Base-by-base conservation (phyloP, 2,888 invertebrate genomes). In the Archaeoteleia sp. region DNA sequence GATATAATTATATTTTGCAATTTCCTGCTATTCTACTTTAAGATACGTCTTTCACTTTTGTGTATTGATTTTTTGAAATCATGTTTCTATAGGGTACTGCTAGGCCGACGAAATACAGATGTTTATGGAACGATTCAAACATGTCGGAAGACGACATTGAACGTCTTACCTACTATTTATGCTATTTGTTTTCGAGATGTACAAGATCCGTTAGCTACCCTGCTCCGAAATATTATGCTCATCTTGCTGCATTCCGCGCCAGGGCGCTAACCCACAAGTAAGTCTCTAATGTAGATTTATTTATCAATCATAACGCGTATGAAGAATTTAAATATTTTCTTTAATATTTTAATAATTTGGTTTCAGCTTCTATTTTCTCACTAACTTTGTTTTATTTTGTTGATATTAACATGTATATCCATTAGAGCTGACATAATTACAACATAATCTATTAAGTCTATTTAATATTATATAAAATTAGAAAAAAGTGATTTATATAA, bases 161-260 rank as follows among this genome's bases (percentile, higher is more conserved):
- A 79, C 88, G 90, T 71, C 82, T 96, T 65, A 91, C 95, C 0
- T 95, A 92, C 85, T 92, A 92, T 80, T 86, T 97, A 40, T 96
- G 96, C 78, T 95, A 96, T 81, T 86, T 95, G 87, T 96, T 94
- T 86, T 89, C 93, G 0, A 90, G 96, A 2, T 96, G 96, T 81
- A 92, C 91, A 70, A 88, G 95, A 76, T 87, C 94, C 29, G 95
- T 95, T 0, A 94, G 94, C 8, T 95, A 95, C 86, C 95, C 95
- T 2, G 93, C 95, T 1, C 95, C 95, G 0, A 95, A 95, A 0
- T 95, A 95, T 86, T 93, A 95, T 84, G 94, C 95, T 8, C 95
- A 95, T 86, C 89, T 95, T 45, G 94, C 92, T n/a, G 95, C 94
- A 7, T 90, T 91, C 46, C 88, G 95, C 9, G 94, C 89, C 1